Evolutionary conservation across 2,113 vertebrate species (phyloP).

Genomic region (Ahaetulla prasina): DNA sequence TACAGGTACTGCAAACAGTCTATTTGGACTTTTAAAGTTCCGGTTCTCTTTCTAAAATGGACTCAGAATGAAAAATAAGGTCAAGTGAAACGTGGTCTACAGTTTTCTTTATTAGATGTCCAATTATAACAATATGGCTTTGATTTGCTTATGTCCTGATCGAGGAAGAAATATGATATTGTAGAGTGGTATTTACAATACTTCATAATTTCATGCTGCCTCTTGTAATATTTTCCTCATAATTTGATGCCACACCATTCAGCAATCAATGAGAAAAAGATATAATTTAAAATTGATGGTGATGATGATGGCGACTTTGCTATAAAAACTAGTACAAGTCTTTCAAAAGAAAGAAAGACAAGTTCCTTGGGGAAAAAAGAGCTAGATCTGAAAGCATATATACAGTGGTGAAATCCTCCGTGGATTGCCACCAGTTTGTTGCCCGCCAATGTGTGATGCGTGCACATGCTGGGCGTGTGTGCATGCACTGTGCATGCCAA

Average conservation of each 20-base stretch:
- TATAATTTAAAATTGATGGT: not conserved
- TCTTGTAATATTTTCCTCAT: slow-evolving; percentile 17
- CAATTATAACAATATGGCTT: slow-evolving; percentile 28
- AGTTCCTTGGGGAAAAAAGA: not conserved
- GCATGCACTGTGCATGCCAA: too few species aligned
- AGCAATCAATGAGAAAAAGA: slow-evolving; percentile 19
- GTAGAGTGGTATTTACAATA: slow-evolving; percentile 21
- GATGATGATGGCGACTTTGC: not conserved
- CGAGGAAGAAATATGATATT: slow-evolving; percentile 3
- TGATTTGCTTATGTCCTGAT: not conserved
- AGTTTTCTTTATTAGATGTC: not conserved
- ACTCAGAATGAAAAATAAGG: not conserved
- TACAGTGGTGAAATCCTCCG: too few species aligned
- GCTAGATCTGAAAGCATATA: not conserved
- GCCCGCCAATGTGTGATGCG: too few species aligned
- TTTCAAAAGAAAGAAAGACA: slow-evolving; percentile 28
- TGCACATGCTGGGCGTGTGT: too few species aligned
- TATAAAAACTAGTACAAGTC: slow-evolving; percentile 44
- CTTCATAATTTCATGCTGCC: slow-evolving; percentile 37
- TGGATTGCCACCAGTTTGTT: too few species aligned
- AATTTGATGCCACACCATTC: slow-evolving; percentile 18
- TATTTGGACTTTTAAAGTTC: not conserved
- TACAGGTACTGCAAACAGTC: not conserved
- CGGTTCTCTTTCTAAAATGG: not conserved
- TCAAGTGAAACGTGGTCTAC: not conserved